These are phyloP conservation scores for Artibeus lituratus DNA, from an alignment of 2,797 vertebrate genomes.

Conservation along the genomic window DNA sequence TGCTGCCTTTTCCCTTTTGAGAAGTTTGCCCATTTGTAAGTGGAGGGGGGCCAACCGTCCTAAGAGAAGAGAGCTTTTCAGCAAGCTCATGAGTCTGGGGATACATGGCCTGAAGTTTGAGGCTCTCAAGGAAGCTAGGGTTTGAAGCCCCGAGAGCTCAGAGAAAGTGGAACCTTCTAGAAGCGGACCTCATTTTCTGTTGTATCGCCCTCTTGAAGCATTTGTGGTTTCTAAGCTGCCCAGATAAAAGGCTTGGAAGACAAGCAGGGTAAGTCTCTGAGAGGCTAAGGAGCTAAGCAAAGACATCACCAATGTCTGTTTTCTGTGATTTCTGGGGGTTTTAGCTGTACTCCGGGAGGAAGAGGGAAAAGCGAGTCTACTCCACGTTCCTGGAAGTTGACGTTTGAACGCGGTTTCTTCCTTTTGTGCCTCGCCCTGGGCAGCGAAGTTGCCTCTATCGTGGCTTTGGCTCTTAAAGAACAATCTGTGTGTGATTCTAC, in stretches of 20 bases:
- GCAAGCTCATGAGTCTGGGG: neutral
- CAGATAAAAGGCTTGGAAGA: neutral
- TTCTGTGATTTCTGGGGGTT: neutral
- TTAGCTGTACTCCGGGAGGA: neutral
- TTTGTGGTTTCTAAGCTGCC: neutral
- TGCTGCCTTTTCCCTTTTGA: neutral
- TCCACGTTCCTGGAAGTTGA: neutral
- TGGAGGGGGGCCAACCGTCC: neutral
- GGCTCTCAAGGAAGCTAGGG: neutral
- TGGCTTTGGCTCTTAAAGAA: neutral
- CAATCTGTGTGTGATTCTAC: neutral
- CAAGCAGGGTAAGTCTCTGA: no score
- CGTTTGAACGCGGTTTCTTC: neutral
- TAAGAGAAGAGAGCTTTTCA: neutral
- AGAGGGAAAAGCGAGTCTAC: neutral
- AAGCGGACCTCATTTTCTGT: neutral
- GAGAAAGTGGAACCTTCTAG: neutral
- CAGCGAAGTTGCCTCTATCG: neutral
- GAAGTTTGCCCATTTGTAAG: neutral
- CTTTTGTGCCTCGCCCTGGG: neutral
- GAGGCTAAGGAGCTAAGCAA: neutral
- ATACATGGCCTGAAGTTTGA: neutral
- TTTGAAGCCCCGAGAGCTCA: neutral
- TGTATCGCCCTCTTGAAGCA: no score
- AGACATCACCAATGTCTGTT: no score